phyloP scores from a whole-genome alignment of 2,797 vertebrate genomes.

The Acipenser oxyrinchus region DNA sequence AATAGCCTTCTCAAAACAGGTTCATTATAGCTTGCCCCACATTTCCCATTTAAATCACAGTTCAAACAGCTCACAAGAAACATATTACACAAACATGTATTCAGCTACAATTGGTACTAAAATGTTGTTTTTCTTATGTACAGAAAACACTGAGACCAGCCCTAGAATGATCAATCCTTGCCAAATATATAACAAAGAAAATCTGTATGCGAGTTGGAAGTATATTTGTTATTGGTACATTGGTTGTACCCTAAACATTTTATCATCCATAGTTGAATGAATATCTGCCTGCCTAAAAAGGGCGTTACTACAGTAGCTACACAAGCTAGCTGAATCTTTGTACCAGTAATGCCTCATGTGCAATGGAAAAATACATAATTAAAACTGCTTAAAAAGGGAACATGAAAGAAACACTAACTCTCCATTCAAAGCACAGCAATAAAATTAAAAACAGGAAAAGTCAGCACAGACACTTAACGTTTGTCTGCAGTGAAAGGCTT shows the following conservation, averaged over 20 bases:
- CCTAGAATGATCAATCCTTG: no score
- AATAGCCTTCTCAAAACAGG: constrained; percentile 4
- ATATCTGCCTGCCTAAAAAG: background rate
- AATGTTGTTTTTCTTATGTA: no score
- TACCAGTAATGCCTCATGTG: background rate
- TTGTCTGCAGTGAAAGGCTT: constrained; percentile 59
- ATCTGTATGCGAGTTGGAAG: no score
- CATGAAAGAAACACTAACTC: constrained; percentile 58
- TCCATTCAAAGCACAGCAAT: constrained; percentile 50
- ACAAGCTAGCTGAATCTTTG: background rate
- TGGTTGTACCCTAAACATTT: no score
- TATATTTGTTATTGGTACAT: no score
- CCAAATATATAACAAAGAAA: no score
- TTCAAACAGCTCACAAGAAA: background rate
- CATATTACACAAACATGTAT: no score
- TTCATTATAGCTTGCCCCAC: constrained; percentile 1
- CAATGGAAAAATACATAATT: constrained; percentile 46
- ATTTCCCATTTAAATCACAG: background rate
- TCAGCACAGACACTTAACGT: constrained; percentile 59
- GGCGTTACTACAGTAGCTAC: background rate
- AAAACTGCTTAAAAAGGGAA: constrained; percentile 57
- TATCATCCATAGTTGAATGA: background rate
- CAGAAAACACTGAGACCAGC: no score
- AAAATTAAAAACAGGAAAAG: constrained; percentile 63
- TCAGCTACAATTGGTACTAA: no score